Evolutionary conservation across 1,140 invertebrate species (phyloP), one percentile per base, ranked within the genome.

Genomic region (Drosophila ananassae): DNA sequence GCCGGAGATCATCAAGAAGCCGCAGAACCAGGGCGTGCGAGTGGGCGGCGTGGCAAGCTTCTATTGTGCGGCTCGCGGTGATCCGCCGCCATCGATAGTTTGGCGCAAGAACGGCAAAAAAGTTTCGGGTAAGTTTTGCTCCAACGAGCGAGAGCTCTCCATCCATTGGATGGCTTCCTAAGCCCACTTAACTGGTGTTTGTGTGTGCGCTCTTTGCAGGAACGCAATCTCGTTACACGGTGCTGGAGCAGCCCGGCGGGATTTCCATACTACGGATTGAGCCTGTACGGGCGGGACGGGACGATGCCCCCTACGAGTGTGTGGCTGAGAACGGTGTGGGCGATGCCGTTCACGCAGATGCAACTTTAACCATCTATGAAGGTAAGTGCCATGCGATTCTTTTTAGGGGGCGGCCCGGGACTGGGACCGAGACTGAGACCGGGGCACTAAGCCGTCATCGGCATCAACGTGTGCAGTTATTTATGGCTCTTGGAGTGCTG

Each of bases 261-360:
- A 95, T 96, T 46, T 96, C 97, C 21, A 94, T 98, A 71, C 94
- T 99, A 25, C 93, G 98, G 68, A 99, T 99, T 77, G 98, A 99
- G 89, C 97, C 97, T 0, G 97, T 98, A 9, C 94, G 96, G 66
- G 93, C 95, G 13, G 93, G 93, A 12, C 94, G 97, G 56, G 97
- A 99, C 91, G 97, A 98, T 91, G 96, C 97, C 30, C 95, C 94
- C 1, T 99, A 98, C 93, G 98, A 99, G 92, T 99, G 98, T 92
- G 95, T 98, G 52, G 98, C 98, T 0, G 98, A 99, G 92, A 99
- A 99, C 93, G 97, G 98, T 22, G 97, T 98, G 8, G 98, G 98
- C 2, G 98, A 98, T 93, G 97, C 97, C 10, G 98, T 99, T 59
- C 95, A 94, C 68, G 97, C 98, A 39, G 95, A 96, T 73, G 98